Conservation (phyloP, 1,140 invertebrate genomes). For the Pemphigus obesinymphae region DNA sequence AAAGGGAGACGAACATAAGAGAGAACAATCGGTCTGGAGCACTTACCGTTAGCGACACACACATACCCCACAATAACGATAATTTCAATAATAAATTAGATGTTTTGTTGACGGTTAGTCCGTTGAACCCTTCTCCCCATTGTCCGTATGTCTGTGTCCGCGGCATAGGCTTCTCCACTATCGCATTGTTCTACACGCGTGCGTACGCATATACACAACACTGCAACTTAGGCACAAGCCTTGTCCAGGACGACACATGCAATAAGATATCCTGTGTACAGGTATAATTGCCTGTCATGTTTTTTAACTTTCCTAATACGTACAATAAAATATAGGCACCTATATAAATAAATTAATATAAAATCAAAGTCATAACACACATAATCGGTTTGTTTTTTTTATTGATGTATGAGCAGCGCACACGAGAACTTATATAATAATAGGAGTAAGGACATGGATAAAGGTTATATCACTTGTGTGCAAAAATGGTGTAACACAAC, state of each 20-base stretch:
- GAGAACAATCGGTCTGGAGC: constrained; percentile 4
- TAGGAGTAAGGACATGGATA: too few relatives aligned
- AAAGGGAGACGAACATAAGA: background rate
- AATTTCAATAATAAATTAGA: constrained; percentile 41
- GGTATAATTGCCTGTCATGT: constrained; percentile 1
- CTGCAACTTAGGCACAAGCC: background rate
- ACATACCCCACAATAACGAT: constrained; percentile 5
- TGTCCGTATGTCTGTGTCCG: constrained; percentile 8
- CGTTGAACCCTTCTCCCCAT: constrained; percentile 39
- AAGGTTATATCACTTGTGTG: too few relatives aligned
- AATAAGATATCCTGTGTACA: background rate
- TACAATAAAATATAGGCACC: background rate
- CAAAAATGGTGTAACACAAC: too few relatives aligned
- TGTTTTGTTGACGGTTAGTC: constrained; percentile 38
- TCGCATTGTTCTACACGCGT: constrained; percentile 2
- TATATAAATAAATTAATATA: background rate
- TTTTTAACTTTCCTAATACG: background rate
- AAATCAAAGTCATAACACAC: background rate
- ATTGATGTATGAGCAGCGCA: background rate
- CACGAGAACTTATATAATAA: too few relatives aligned
- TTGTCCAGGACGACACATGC: background rate
- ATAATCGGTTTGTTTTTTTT: background rate
- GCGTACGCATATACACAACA: background rate
- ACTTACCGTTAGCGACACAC: constrained; percentile 27
- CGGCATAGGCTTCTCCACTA: background rate